Evolutionary conservation across 2,888 invertebrate genomes (phyloP).

Genomic region (Hemicrepidius hirtus): DNA sequence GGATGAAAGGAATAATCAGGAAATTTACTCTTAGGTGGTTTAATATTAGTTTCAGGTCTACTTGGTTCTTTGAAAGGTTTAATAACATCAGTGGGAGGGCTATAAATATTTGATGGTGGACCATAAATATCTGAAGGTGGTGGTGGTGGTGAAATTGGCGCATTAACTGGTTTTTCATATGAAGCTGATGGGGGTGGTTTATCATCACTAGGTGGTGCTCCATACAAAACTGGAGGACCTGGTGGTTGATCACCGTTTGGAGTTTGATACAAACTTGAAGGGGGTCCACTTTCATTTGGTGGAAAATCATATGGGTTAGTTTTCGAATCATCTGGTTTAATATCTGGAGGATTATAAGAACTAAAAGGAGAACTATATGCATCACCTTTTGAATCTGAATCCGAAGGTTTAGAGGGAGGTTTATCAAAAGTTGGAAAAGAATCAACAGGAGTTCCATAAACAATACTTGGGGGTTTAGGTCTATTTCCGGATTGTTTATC

Average conservation of each 20-base stretch:
- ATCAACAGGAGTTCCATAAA: constrained; percentile 55
- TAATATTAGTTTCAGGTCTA: not conserved
- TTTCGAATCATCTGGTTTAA: constrained; percentile 29
- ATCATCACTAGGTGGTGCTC: constrained; percentile 67
- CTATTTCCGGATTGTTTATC: constrained; percentile 28
- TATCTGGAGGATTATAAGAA: constrained; percentile 65
- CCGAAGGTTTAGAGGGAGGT: constrained; percentile 14
- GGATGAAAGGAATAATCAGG: constrained; percentile 32
- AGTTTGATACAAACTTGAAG: constrained; percentile 66
- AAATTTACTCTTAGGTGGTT: not conserved
- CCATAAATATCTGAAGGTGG: constrained; percentile 57
- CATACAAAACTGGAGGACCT: constrained; percentile 71
- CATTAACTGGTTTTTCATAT: constrained; percentile 60
- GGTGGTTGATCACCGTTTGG: constrained; percentile 56
- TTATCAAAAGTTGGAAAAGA: constrained; percentile 43
- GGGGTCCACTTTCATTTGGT: constrained; percentile 34
- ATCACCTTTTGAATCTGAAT: constrained; percentile 54
- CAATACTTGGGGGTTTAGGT: constrained; percentile 52
- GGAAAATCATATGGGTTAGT: constrained; percentile 43
- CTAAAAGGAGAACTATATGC: constrained; percentile 64
- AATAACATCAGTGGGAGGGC: not conserved
- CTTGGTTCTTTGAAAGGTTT: not conserved
- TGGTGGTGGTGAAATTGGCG: not conserved
- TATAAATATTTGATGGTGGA: constrained; percentile 3
- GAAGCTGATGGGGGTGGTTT: constrained; percentile 70